Conservation (phyloP, 2,888 invertebrate genomes). For the Nomada fucata region DNA sequence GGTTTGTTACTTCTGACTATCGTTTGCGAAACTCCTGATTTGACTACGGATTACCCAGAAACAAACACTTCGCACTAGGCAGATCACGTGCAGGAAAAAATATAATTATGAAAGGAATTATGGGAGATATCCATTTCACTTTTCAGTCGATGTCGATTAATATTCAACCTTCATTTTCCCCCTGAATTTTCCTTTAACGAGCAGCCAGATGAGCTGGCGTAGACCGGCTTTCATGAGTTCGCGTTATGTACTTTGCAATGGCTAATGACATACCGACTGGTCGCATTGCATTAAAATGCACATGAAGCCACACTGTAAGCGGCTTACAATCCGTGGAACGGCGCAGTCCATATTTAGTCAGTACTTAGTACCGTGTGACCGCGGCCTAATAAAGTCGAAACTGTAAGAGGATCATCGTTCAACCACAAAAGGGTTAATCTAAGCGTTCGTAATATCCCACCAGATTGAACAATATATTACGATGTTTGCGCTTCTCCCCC, state of each 20-base stretch:
- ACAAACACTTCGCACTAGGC: no score
- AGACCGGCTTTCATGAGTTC: conserved; percentile 31
- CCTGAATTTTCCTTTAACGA: conserved; percentile 14
- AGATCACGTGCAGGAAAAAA: no score
- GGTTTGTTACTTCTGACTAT: no score
- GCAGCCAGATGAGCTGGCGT: neutral
- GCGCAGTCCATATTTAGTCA: conserved; percentile 70
- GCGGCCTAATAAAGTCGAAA: conserved; percentile 75
- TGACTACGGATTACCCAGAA: no score
- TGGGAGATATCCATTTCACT: no score
- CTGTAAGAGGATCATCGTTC: conserved; percentile 76
- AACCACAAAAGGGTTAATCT: conserved; percentile 57
- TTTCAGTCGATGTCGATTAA: neutral
- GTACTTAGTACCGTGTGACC: conserved; percentile 60
- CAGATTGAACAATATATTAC: conserved; percentile 59
- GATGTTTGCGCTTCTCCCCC: neutral
- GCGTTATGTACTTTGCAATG: conserved; percentile 64
- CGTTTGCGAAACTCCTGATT: no score
- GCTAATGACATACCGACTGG: conserved; percentile 64
- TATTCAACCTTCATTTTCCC: conserved; percentile 2
- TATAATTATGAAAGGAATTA: no score
- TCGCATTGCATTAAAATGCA: conserved; percentile 68
- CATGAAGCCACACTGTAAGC: conserved; percentile 67
- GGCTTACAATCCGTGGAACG: conserved; percentile 65
- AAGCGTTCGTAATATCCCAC: conserved; percentile 63